phyloP scores from a whole-genome alignment of 2,888 invertebrate species.

The Cosmia pyralina region DNA sequence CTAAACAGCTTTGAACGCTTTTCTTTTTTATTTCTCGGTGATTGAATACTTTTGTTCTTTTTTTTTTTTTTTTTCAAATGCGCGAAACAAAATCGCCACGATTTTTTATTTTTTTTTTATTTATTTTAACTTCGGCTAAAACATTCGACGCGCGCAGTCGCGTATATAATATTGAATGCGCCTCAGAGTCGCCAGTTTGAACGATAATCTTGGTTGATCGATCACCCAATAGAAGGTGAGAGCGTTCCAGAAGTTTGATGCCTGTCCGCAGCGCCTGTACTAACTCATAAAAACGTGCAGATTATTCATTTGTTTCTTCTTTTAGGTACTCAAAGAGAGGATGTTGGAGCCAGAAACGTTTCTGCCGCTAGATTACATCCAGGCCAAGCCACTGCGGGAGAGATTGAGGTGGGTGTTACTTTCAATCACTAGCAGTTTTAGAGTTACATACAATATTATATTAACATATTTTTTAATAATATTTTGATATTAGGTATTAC shows the following conservation, averaged over 20 bases:
- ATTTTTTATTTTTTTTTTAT: too few relatives aligned
- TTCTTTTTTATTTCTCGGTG: too few relatives aligned
- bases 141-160: too few relatives aligned
- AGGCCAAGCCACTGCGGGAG: slow-evolving; percentile 98
- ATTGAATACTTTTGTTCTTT: too few relatives aligned
- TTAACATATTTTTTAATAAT: too few relatives aligned
- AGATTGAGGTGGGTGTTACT: slow-evolving; percentile 91
- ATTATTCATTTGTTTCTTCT: slow-evolving; percentile 41
- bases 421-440: not conserved
- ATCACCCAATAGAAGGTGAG: not conserved
- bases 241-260: not conserved
- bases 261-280: not conserved
- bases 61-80: too few relatives aligned
- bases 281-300: not conserved
- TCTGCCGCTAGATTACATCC: slow-evolving; percentile 98
- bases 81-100: too few relatives aligned
- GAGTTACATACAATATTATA: too few relatives aligned
- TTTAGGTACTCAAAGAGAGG: slow-evolving; percentile 96
- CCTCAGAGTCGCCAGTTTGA: not conserved
- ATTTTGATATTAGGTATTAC: not conserved
- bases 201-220: not conserved
- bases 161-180: not conserved
- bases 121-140: too few relatives aligned
- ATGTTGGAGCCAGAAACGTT: slow-evolving; percentile 99
- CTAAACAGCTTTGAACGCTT: too few relatives aligned